Evolutionary conservation across 2,797 vertebrate species (phyloP).

Genomic region (Melanotaenia nigrans): DNA sequence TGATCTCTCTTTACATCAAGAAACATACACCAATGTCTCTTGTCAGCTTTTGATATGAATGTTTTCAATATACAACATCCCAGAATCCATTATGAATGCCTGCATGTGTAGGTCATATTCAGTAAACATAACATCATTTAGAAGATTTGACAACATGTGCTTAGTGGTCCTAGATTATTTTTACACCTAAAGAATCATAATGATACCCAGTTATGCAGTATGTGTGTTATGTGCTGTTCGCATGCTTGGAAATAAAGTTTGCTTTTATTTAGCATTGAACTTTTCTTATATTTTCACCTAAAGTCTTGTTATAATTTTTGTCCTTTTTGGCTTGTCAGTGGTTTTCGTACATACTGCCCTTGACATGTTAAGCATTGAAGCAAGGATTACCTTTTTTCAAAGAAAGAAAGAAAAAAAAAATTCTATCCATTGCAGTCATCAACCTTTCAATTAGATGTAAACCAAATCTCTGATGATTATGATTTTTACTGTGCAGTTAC

Average conservation of each 20-base stretch:
- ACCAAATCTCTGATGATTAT: slow-evolving; percentile 41
- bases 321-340: slow-evolving; percentile 34
- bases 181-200: slow-evolving; percentile 61
- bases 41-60: slow-evolving; percentile 55
- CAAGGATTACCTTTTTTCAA: slow-evolving; percentile 41
- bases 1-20: slow-evolving; percentile 59
- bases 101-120: slow-evolving; percentile 57
- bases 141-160: slow-evolving; percentile 65
- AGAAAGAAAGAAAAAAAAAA: slow-evolving; percentile 17
- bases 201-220: slow-evolving; percentile 18
- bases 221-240: slow-evolving; percentile 21
- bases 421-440: slow-evolving; percentile 52
- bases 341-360: slow-evolving; percentile 41
- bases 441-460: slow-evolving; percentile 43
- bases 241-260: slow-evolving; percentile 59
- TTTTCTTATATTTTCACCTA: slow-evolving; percentile 60
- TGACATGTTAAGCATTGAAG: slow-evolving; percentile 46
- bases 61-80: slow-evolving; percentile 41
- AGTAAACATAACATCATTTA: slow-evolving; percentile 66
- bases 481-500: slow-evolving; percentile 5
- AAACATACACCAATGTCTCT: slow-evolving; percentile 40
- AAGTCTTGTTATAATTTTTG: slow-evolving; percentile 48
- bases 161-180: slow-evolving; percentile 70
- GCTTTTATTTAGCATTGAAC: slow-evolving; percentile 66
- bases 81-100: slow-evolving; percentile 64